phyloP scores from a whole-genome alignment of 2,797 vertebrate genomes.

The Centropyge bicolor region DNA sequence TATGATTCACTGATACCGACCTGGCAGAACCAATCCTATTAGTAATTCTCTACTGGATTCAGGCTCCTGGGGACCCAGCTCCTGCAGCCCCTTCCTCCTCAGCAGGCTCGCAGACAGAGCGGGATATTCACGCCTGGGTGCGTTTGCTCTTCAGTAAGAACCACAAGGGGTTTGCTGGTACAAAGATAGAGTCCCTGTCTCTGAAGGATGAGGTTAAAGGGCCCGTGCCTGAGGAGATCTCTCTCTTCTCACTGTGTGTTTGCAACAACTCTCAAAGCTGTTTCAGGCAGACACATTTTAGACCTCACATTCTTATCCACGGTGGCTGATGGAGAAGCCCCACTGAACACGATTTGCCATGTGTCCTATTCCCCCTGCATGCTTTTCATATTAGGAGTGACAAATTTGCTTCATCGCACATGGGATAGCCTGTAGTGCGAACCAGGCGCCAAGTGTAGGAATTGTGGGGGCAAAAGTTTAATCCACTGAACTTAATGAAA shows the following conservation, averaged over 20 bases:
- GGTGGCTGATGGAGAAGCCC: not conserved
- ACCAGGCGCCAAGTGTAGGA: not conserved
- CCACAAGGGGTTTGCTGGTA: slow-evolving; percentile 42
- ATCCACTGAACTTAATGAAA: slow-evolving; percentile 17
- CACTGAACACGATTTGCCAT: slow-evolving; percentile 2
- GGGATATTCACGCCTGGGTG: slow-evolving; percentile 56
- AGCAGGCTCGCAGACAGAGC: slow-evolving; percentile 33
- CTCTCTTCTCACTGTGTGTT: slow-evolving; percentile 14
- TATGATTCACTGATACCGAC: slow-evolving; percentile 61
- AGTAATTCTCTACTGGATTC: slow-evolving; percentile 71
- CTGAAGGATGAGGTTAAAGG: slow-evolving; percentile 57
- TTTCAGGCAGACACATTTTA: slow-evolving; percentile 21
- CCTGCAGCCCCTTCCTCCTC: slow-evolving; percentile 20
- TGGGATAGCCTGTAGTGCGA: not conserved
- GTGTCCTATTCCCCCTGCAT: slow-evolving; percentile 20
- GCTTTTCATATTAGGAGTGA: slow-evolving; percentile 14
- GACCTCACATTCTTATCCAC: slow-evolving; percentile 12
- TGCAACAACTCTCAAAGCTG: slow-evolving; percentile 30
- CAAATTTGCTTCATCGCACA: slow-evolving; percentile 9
- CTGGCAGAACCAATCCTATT: slow-evolving; percentile 68
- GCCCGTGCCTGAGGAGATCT: slow-evolving; percentile 15
- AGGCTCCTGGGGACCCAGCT: slow-evolving; percentile 36
- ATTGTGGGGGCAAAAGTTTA: slow-evolving; percentile 10
- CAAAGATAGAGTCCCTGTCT: slow-evolving; percentile 42
- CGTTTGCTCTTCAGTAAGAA: slow-evolving; percentile 47